phyloP scores from a whole-genome alignment of 1,140 invertebrate species.

The Euschistus heros region DNA sequence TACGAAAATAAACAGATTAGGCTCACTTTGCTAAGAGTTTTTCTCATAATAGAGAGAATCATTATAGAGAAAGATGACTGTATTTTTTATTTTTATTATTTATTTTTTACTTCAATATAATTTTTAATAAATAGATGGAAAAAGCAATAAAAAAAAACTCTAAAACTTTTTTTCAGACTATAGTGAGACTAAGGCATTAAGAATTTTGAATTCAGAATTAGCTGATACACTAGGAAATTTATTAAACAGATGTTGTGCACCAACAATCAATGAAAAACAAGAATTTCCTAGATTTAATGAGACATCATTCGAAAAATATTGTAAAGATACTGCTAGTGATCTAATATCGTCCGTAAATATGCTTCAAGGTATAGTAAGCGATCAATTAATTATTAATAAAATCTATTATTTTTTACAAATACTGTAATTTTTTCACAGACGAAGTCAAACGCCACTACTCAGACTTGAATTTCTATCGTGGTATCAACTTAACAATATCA shows the following conservation, averaged over 20 bases:
- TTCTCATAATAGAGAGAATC: too few species aligned
- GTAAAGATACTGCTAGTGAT: constrained; percentile 24
- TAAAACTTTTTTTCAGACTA: constrained; percentile 67
- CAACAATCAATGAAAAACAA: constrained; percentile 63
- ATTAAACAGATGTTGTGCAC: constrained; percentile 64
- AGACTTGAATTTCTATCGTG: constrained; percentile 73
- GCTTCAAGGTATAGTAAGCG: constrained; percentile 19
- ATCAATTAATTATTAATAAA: constrained; percentile 27
- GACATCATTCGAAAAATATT: constrained; percentile 36
- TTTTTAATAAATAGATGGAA: too few species aligned
- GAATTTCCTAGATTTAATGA: constrained; percentile 52
- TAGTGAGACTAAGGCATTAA: constrained; percentile 60
- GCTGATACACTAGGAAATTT: constrained; percentile 90
- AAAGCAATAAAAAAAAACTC: too few species aligned
- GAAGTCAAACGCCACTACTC: constrained; percentile 54
- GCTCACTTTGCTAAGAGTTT: too few species aligned
- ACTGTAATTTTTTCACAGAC: constrained; percentile 36
- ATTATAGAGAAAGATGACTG: too few species aligned
- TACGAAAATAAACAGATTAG: too few species aligned
- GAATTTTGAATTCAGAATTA: constrained; percentile 79
- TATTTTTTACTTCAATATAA: too few species aligned
- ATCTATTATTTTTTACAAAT: background rate
- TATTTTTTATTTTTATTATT: too few species aligned
- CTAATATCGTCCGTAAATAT: constrained; percentile 16
- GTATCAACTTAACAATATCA: constrained; percentile 62